Percentiles rank a stretch among this genome's conserved stretches.
phyloP scores from a whole-genome alignment of 2,888 invertebrate species.

The Metacarcinus magister region DNA sequence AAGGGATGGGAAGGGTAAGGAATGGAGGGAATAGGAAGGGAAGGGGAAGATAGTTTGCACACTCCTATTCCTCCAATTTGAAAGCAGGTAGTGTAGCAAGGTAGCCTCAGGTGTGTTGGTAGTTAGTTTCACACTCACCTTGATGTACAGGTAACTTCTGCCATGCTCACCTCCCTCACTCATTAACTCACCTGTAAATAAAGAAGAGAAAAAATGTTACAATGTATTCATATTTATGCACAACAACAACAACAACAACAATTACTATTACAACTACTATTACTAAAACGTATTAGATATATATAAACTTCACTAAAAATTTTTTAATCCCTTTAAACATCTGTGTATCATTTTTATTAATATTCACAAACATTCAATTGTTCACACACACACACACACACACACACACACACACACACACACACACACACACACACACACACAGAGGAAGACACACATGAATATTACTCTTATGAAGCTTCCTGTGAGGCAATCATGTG shows the following conservation, averaged over 20 bases:
- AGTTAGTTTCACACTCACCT: not conserved
- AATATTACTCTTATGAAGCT: not conserved
- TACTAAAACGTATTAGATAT: not conserved
- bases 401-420: slow-evolving; percentile 37
- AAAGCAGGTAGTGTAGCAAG: too few species aligned
- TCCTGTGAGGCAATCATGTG: not conserved
- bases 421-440: slow-evolving; percentile 17
- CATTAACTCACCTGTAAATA: not conserved
- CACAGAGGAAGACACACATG: not conserved
- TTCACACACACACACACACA: not conserved
- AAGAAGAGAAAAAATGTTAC: not conserved
- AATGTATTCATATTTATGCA: not conserved
- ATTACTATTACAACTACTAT: not conserved
- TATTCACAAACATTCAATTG: not conserved
- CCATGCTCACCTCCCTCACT: not conserved
- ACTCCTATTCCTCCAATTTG: not conserved
- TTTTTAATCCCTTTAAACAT: not conserved
- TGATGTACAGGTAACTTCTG: not conserved
- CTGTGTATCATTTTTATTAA: not conserved
- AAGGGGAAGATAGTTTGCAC: not conserved
- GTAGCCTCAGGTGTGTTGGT: too few species aligned
- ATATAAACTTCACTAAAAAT: not conserved
- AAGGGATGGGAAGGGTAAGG: not conserved
- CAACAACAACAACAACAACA: not conserved
- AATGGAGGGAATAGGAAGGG: not conserved